Conservation (phyloP, 2,888 invertebrate genomes). For the Deilephila elpenor region DNA sequence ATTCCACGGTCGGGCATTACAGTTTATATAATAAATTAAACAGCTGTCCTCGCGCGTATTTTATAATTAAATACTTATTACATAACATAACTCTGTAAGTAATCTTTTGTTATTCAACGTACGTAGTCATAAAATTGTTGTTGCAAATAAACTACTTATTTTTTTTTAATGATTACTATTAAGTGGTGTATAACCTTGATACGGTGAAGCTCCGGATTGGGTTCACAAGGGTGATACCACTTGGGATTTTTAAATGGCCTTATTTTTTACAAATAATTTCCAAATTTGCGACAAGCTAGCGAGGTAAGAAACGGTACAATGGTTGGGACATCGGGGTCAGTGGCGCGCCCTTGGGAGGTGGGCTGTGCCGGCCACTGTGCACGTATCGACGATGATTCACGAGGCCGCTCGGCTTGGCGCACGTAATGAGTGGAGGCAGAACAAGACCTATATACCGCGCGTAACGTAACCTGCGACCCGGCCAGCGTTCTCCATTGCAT, state of each 20-base stretch:
- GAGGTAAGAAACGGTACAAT: conserved; percentile 14
- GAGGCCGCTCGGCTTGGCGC: neutral
- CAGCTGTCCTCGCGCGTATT: conserved; percentile 33
- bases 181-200: no score
- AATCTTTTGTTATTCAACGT: conserved; percentile 5
- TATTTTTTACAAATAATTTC: no score
- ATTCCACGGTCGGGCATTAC: neutral
- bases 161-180: no score
- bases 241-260: no score
- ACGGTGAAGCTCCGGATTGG: no score
- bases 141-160: neutral
- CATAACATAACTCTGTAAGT: conserved; percentile 30
- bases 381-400: neutral
- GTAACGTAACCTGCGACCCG: conserved; percentile 78
- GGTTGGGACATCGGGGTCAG: conserved; percentile 10
- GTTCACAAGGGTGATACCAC: no score
- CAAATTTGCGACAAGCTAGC: neutral
- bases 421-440: conserved; percentile 22
- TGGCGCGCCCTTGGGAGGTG: conserved; percentile 20
- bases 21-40: conserved; percentile 22
- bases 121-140: neutral
- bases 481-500: conserved; percentile 64
- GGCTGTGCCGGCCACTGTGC: neutral
- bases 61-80: conserved; percentile 38
- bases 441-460: conserved; percentile 51